Base-by-base conservation (phyloP, 2,797 vertebrate genomes). In the Megalops cyprinoides region DNA sequence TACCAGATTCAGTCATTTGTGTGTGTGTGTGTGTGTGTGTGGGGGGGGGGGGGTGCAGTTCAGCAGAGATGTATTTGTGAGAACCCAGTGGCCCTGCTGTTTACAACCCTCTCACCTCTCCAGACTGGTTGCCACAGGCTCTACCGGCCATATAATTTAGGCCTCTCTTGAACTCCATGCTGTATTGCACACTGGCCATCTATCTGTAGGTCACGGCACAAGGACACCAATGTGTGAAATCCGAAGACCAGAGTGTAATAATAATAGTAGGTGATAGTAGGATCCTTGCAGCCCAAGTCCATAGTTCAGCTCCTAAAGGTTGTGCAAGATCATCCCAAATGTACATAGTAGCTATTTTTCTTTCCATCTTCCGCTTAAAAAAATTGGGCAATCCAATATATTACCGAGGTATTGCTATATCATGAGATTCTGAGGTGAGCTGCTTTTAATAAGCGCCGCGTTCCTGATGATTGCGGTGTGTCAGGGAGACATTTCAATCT, bases 191-290 rank as follows among this genome's bases (percentile, higher is more conserved):
- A 51, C n/a, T 56, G 37, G 49, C 28, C 23, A 44, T 73, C 37
- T n/a, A 65, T 31, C 0, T n/a, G 10, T 20, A 44, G 31, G 53
- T 25, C 44, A 60, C n/a, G 25, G 67, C 18, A 74, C 69, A 34
- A 74, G 39, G 55, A 56, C 39, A 62, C 53, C 71, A 80, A 56
- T 15, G 67, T 39, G 74, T 77, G 82, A 85, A 60, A 87, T 90
- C 84, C 87, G 58, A 91, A 90, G 89, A 90, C 82, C 86, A 85
- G 80, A 80, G 49, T 76, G 85, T 86, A 86, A 88, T 91, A 89
- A 90, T 89, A 86, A 69, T 58, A 82, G 74, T 48, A 48, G 46
- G 46, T 37, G 15, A 67, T 71, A 56, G 14, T n/a, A n/a, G n/a
- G n/a, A n/a, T n/a, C n/a, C n/a, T n/a, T 60, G 79, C 85, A 82